phyloP scores from a whole-genome alignment of 2,888 invertebrate genomes.

The Peribatodes rhomboidaria region DNA sequence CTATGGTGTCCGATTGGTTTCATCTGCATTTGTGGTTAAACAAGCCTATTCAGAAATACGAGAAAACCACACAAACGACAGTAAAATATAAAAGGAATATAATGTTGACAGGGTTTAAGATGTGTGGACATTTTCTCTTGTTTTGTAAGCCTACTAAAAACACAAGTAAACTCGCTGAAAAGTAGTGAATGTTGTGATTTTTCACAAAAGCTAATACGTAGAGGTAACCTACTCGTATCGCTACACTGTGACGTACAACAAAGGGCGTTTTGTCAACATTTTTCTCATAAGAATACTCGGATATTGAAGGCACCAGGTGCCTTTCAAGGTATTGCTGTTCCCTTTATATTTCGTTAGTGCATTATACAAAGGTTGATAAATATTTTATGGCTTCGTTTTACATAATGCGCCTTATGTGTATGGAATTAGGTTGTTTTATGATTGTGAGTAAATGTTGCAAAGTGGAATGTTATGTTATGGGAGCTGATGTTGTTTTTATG shows the following conservation, averaged over 20 bases:
- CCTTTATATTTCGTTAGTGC: slow-evolving; percentile 33
- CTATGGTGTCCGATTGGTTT: too few relatives aligned
- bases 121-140: too few relatives aligned
- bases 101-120: too few relatives aligned
- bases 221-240: slow-evolving; percentile 6
- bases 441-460: neutral
- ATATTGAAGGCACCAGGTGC: slow-evolving; percentile 33
- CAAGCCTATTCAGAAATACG: too few relatives aligned
- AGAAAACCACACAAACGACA: too few relatives aligned
- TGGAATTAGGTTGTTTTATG: slow-evolving; percentile 25
- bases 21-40: too few relatives aligned
- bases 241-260: slow-evolving; percentile 1
- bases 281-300: slow-evolving; percentile 26
- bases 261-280: slow-evolving; percentile 33
- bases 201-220: neutral
- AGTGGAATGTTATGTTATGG: neutral
- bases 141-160: too few relatives aligned
- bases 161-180: too few relatives aligned
- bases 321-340: slow-evolving; percentile 22
- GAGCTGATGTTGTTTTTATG: slow-evolving; percentile 9
- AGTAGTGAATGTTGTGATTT: neutral
- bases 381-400: slow-evolving; percentile 33
- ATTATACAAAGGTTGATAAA: slow-evolving; percentile 27
- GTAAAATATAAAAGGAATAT: too few relatives aligned
- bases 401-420: slow-evolving; percentile 24